These are phyloP conservation scores for Eledone cirrhosa DNA, from an alignment of 2,888 invertebrate species.

Conservation along the genomic window DNA sequence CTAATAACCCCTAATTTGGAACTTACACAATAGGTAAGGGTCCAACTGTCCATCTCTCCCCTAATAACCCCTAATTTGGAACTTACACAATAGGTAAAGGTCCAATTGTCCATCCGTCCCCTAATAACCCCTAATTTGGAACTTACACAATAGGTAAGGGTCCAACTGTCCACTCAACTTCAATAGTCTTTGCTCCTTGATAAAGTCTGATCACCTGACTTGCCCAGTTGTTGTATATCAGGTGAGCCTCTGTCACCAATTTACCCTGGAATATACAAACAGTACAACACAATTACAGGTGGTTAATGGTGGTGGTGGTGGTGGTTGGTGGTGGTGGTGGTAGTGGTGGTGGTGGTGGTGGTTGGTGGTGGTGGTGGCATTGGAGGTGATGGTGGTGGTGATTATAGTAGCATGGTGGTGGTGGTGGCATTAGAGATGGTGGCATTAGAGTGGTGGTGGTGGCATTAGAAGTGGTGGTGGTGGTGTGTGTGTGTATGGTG, in stretches of 20 bases:
- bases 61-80: too few relatives aligned
- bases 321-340: too few relatives aligned
- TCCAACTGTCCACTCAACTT: constrained; percentile 72
- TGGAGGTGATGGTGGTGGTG: too few relatives aligned
- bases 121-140: too few relatives aligned
- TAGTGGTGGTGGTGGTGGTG: too few relatives aligned
- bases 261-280: constrained; percentile 42
- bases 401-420: too few relatives aligned
- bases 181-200: constrained; percentile 64
- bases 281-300: too few relatives aligned
- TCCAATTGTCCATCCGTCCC: constrained; percentile 41
- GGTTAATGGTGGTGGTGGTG: too few relatives aligned
- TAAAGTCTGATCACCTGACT: constrained; percentile 61
- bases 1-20: too few relatives aligned
- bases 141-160: constrained; percentile 68
- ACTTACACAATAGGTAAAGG: constrained; percentile 68
- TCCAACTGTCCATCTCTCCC: constrained; percentile 69
- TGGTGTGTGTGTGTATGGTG: too few relatives aligned
- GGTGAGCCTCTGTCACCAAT: constrained; percentile 81
- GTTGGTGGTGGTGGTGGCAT: too few relatives aligned
- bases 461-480: too few relatives aligned
- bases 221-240: constrained; percentile 73
- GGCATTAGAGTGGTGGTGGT: neutral
- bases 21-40: constrained; percentile 68
- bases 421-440: neutral